Evolutionary conservation across 2,797 vertebrate species (phyloP), one percentile per base, ranked within the genome.

Genomic region (Malurus splendens): DNA sequence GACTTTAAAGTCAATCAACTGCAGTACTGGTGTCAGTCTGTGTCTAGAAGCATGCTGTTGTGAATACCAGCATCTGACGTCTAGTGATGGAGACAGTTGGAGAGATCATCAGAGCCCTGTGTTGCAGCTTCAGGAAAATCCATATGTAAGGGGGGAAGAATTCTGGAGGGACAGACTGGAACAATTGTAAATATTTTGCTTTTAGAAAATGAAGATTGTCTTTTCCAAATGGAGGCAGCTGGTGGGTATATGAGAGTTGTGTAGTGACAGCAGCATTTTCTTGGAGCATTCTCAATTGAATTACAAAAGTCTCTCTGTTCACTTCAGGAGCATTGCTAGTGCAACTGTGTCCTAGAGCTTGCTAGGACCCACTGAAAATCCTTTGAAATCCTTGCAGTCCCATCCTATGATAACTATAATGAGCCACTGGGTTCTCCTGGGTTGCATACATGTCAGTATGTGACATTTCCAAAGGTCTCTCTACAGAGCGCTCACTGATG

Each of bases 151-250:
- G 18, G 20, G 18, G 8, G 13, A 16, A 70, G 41, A 81, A 86
- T 88, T 90, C 90, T 77, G 78, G 59, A 90, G 39, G 60, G 77
- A 91, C 77, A 93, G 86, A 65, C 72, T 89, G 82, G 66, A 91
- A 51, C 75, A 89, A 73, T 48, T 81, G 77, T 94, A 95, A 95
- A 96, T 94, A 95, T 95, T 96, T 94, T 90, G 59, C 66, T 86
- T 87, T 82, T 64, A 25, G 67, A 90, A 93, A 86, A 22, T 1
- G 20, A 82, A 70, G 79, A 73, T 57, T 82, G 9, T 71, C n/a
- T 77, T 92, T 95, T 92, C 90, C 71, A 91, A 91, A 87, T 44
- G 70, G 74, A 82, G 80, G 67, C 84, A 93, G 92, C 84, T 93
- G 79, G 90, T 92, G 57, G 33, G 60, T 90, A 81, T 44, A 87